Evolutionary conservation across 2,113 vertebrate genomes (phyloP).

Genomic region (Gobio gobio): DNA sequence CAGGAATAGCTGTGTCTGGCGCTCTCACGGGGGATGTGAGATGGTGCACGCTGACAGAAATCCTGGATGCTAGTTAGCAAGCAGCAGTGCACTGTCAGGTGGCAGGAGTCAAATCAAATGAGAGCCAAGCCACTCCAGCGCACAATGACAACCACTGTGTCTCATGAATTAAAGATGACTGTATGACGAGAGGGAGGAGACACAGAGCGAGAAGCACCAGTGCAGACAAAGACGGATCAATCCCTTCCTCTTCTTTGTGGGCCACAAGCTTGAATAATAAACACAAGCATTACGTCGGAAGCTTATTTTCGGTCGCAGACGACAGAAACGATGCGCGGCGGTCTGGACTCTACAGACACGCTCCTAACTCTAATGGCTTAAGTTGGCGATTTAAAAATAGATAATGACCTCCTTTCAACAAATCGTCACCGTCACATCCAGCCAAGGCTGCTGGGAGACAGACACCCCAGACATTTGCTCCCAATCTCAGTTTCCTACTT

Average conservation of each 20-base stretch:
- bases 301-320: conserved; percentile 28
- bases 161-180: conserved; percentile 67
- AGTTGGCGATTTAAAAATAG: conserved; percentile 57
- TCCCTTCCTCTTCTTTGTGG: conserved; percentile 29
- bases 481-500: conserved; percentile 30
- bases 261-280: background rate
- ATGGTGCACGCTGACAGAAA: conserved; percentile 23
- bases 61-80: conserved; percentile 46
- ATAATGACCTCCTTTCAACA: conserved; percentile 55
- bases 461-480: conserved; percentile 54
- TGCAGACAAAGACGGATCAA: conserved; percentile 30
- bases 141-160: conserved; percentile 58
- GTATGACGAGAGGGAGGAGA: conserved; percentile 25
- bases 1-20: conserved; percentile 30
- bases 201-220: background rate
- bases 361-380: conserved; percentile 37
- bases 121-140: conserved; percentile 48
- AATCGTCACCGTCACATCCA: conserved; percentile 40
- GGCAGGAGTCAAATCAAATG: conserved; percentile 62
- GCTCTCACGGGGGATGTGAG: background rate
- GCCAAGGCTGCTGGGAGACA: conserved; percentile 50
- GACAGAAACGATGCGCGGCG: conserved; percentile 25
- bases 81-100: conserved; percentile 57
- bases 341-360: conserved; percentile 36
- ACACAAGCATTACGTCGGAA: background rate